Evolutionary conservation across 2,113 vertebrate species (phyloP), one percentile per base, ranked within the genome.

Genomic region (Urocolius indicus): DNA sequence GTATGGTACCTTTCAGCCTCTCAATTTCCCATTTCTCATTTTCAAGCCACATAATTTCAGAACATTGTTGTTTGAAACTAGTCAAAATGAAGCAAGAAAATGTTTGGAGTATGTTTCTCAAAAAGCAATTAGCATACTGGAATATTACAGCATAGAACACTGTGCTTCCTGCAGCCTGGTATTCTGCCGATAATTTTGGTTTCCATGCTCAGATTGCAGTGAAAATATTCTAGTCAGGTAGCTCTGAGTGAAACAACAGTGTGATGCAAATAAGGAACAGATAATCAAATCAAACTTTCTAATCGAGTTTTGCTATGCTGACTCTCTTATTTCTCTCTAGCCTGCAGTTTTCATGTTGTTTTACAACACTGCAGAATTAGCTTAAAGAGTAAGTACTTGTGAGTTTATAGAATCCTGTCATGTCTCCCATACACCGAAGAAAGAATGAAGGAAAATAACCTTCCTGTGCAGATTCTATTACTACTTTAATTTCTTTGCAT

Each of bases 211-310:
- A 55, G 59, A 83, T 79, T 94, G 61, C 36, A 89, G 41, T 72
- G 76, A 78, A 87, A 96, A 88, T 81, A 94, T 96, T 97, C 96
- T 51, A 67, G 96, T 90, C 95, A 97, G 87, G 80, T 91, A 87
- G 43, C 45, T 87, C 22, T 0, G 78, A 82, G 76, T 91, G 75
- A 97, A 96, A 94, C 49, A 96, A 65, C 81, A 89, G 34, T 78
- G 90, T 94, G 92, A 97, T 95, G 95, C 94, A 96, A 97, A 97
- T 95, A 93, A 96, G 69, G 65, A 92, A 62, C 34, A 95, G 82
- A 95, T 97, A 97, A 98, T 97, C 87, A 96, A 96, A 97, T 96
- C 77, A 96, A 97, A 91, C 73, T 93, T 97, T 96, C 96, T 93
- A 96, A 97, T 95, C 41, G 19, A 97, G 93, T 96, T 97, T 96